Percentiles rank a stretch among this genome's conserved stretches.
Evolutionary conservation across 2,113 vertebrate genomes (phyloP).

Genomic region (Zootoca vivipara): DNA sequence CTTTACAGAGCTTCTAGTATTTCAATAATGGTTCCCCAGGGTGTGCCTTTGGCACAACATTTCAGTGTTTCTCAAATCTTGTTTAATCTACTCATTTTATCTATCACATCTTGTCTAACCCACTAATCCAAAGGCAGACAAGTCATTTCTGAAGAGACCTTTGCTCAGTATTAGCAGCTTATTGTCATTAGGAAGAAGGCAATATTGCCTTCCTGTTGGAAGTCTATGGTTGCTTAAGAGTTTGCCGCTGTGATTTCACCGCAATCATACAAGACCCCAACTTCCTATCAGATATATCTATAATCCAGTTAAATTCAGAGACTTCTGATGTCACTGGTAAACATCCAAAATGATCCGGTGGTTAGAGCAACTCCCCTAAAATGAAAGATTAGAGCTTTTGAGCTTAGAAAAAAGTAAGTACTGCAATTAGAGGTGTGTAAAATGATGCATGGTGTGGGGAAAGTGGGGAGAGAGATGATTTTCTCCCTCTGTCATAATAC

Average conservation of each 20-base stretch:
- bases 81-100: constrained; percentile 21
- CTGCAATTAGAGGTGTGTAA: too few species aligned
- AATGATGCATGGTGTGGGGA: too few species aligned
- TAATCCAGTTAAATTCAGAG: background rate
- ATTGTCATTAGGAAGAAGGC: constrained; percentile 12
- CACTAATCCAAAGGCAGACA: constrained; percentile 4
- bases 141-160: background rate
- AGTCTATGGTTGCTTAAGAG: background rate
- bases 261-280: background rate
- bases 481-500: too few species aligned
- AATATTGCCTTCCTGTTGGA: background rate
- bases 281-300: background rate
- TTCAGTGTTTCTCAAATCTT: background rate
- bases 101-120: constrained; percentile 11
- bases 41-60: background rate
- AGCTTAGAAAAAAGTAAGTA: too few species aligned
- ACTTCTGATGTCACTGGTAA: too few species aligned
- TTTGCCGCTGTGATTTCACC: background rate
- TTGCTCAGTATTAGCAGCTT: background rate
- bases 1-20: background rate
- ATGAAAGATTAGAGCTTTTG: too few species aligned
- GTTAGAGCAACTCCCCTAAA: too few species aligned
- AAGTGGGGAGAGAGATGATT: too few species aligned
- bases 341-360: too few species aligned
- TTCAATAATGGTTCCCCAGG: background rate